These are phyloP conservation scores for Chrysodeixis includens DNA, from an alignment of 2,888 invertebrate species.

Conservation along the genomic window DNA sequence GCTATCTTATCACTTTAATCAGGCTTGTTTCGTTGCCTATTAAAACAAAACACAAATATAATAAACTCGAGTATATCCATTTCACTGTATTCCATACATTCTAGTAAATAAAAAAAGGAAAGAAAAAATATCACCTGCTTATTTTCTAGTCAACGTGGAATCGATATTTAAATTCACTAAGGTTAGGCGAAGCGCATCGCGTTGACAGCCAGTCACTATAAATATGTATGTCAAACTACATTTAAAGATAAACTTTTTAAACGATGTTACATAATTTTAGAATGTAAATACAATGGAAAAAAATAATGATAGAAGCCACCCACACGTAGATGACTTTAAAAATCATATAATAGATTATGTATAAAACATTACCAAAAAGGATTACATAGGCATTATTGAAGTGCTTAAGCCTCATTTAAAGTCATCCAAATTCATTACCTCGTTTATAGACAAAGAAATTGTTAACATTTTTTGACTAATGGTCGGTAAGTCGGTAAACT, in stretches of 20 bases:
- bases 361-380: neutral
- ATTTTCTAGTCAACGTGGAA: conserved; percentile 2
- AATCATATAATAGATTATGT: neutral
- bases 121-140: conserved; percentile 1
- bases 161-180: conserved; percentile 4
- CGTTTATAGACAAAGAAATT: conserved; percentile 19
- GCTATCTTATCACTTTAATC: neutral
- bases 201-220: conserved; percentile 2
- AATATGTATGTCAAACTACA: neutral
- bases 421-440: conserved; percentile 10
- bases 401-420: neutral
- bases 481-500: conserved; percentile 38
- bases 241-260: neutral
- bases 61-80: neutral
- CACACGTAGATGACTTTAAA: neutral
- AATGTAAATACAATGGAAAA: no score
- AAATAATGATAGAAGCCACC: neutral
- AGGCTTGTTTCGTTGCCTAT: neutral
- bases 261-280: neutral
- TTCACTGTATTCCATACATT: neutral
- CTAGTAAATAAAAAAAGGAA: neutral
- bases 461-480: conserved; percentile 37
- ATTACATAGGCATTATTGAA: neutral
- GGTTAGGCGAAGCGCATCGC: conserved; percentile 5
- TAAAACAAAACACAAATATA: neutral